Base-by-base conservation (phyloP, 2,797 vertebrate species). In the Eurystomus glaucurus region DNA sequence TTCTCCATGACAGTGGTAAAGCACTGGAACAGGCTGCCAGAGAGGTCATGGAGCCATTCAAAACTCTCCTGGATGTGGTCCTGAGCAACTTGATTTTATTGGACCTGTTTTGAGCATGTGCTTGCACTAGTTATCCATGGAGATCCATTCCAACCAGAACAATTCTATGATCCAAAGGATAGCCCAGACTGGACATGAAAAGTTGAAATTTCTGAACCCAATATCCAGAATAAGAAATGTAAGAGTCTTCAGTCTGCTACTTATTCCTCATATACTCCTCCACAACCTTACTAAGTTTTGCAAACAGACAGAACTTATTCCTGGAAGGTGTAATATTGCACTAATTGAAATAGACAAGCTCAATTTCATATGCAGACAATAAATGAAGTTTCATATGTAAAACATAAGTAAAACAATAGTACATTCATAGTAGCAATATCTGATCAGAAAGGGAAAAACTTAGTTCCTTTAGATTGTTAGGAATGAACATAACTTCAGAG, bases 91-190 rank as follows among this genome's bases (percentile, higher is more conserved):
- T 75, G 7, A 2, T 54, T 16, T 41, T 45, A 22, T 3, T 57
- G 41, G 31, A 25, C 31, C 6, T 46, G 12, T 51, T 91, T 29
- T 35, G 37, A 77, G 35, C 14, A 21, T 6, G 16, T 64, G 7
- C 5, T 60, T 70, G 33, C 9, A 11, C 4, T 50, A 31, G 9
- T 5, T 77, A 8, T 5, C 13, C 19, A 11, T 25, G 25, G 43
- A 80, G 2, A 18, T 77, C 28, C 3, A 0, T 33, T 74, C 33
- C 15, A 64, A 26, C 3, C 7, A 77, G 5, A 1, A 14, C 11
- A 15, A 71, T 41, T 68, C 39, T 57, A 3, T 45, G 11, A 68
- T 54, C 33, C 21, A 46, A 51, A 54, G 10, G 17, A 37, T 19
- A 88, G 20, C 5, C 85, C 25, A 54, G 6, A 43, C 35, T 33